Evolutionary conservation across 2,888 invertebrate species (phyloP).

Genomic region (Troilus luridus): DNA sequence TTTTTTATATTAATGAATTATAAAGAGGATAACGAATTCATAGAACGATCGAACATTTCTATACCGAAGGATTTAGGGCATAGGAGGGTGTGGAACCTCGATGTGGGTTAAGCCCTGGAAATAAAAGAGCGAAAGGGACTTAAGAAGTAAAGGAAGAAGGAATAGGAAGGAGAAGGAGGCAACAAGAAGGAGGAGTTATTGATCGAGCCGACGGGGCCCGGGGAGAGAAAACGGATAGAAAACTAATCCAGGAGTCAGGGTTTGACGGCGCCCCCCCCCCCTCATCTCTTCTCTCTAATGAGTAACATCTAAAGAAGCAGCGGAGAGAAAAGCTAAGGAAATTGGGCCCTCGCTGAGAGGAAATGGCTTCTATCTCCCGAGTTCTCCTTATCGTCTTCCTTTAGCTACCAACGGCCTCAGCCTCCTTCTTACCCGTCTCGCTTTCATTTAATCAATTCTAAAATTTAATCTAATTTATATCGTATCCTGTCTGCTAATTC

Average conservation of each 20-base stretch:
- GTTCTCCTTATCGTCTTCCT: background rate
- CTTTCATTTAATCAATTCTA: background rate
- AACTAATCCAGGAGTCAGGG: slow-evolving; percentile 31
- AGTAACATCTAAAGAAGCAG: slow-evolving; percentile 24
- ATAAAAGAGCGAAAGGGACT: background rate
- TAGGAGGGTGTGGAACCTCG: background rate
- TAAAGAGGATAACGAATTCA: too few species aligned
- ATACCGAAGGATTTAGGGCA: background rate
- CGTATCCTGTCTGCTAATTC: background rate
- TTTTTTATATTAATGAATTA: too few species aligned
- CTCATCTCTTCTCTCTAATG: background rate
- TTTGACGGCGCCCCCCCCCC: slow-evolving; percentile 34
- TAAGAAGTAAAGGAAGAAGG: slow-evolving; percentile 50
- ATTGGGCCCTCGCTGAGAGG: slow-evolving; percentile 15
- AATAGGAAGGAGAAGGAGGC: slow-evolving; percentile 29
- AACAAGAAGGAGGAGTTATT: slow-evolving; percentile 44
- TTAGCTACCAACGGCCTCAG: background rate
- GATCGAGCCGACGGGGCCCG: slow-evolving; percentile 20
- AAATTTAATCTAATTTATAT: background rate
- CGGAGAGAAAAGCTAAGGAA: slow-evolving; percentile 30
- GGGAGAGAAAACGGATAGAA: slow-evolving; percentile 31
- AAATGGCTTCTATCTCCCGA: background rate
- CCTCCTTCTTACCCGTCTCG: background rate
- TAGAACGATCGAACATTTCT: background rate
- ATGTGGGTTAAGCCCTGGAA: background rate